A percentile compares a stretch with the other conserved stretches of the same genome.
phyloP scores from a whole-genome alignment of 2,797 vertebrate species.

The Taeniopygia guttata region DNA sequence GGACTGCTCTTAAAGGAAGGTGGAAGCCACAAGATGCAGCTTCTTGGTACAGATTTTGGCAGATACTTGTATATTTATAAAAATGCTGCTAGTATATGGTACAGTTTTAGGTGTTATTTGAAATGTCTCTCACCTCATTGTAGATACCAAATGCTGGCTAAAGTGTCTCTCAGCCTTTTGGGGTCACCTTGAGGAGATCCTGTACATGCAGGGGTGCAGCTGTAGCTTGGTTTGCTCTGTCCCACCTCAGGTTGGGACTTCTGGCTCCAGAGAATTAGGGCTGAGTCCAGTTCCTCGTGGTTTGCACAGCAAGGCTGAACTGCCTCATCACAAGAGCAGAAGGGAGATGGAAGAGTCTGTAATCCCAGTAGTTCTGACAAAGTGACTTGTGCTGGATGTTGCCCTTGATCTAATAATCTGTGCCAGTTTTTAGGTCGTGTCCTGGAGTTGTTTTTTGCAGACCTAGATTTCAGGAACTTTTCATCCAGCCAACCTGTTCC shows the following conservation, averaged over 20 bases:
- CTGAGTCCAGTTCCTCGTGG: not conserved
- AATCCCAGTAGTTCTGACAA: not conserved
- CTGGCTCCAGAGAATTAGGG: not conserved
- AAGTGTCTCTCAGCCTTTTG: not conserved
- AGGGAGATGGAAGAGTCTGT: not conserved
- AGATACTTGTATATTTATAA: not conserved
- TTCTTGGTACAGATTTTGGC: not conserved
- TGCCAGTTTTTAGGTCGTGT: not conserved
- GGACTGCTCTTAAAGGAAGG: not conserved
- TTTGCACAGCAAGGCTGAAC: not conserved
- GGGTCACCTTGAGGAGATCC: not conserved
- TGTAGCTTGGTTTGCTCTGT: not conserved
- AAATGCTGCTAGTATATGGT: not conserved
- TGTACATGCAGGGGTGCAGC: not conserved
- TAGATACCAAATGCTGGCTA: not conserved
- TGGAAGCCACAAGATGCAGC: not conserved
- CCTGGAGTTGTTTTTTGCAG: not conserved
- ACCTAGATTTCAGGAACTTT: not conserved
- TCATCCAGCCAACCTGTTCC: not conserved
- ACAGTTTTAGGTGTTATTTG: not conserved
- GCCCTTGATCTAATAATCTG: not conserved
- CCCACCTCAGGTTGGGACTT: not conserved
- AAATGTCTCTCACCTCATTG: rapidly evolving
- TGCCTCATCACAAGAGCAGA: not conserved
- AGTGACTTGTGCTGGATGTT: not conserved